These are phyloP conservation scores for Chionodraco myersi DNA, from an alignment of 2,113 vertebrate genomes.

Conservation along the genomic window DNA sequence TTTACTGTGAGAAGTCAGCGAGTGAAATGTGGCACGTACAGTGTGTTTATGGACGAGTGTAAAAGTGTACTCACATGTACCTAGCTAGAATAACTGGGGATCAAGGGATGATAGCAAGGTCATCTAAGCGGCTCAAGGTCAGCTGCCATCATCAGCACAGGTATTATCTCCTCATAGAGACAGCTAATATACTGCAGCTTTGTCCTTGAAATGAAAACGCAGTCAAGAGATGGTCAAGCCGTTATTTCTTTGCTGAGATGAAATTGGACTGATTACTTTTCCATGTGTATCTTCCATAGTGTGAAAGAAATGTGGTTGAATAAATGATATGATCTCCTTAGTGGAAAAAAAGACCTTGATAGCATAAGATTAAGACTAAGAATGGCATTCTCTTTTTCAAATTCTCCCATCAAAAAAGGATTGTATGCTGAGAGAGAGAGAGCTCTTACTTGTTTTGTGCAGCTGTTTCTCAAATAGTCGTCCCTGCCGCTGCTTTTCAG, in stretches of 20 bases:
- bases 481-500: no score
- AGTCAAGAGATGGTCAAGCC: slow-evolving; percentile 45
- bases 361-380: no score
- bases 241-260: slow-evolving; percentile 7
- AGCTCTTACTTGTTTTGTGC: no score
- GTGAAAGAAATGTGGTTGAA: background rate
- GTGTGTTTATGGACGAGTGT: background rate
- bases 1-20: slow-evolving; percentile 61
- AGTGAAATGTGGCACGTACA: slow-evolving; percentile 56
- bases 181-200: slow-evolving; percentile 61
- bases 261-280: slow-evolving; percentile 27
- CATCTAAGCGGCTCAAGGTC: slow-evolving; percentile 72
- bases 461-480: no score
- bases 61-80: background rate
- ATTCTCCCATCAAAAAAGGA: no score
- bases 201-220: slow-evolving; percentile 55
- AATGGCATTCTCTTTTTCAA: no score
- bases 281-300: slow-evolving; percentile 4
- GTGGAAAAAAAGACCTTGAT: background rate
- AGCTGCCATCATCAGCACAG: slow-evolving; percentile 66
- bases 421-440: no score
- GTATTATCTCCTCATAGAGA: slow-evolving; percentile 73
- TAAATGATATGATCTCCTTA: background rate
- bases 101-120: slow-evolving; percentile 68
- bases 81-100: slow-evolving; percentile 42